Base-by-base conservation (phyloP, 2,113 vertebrate genomes). In the Physeter macrocephalus region DNA sequence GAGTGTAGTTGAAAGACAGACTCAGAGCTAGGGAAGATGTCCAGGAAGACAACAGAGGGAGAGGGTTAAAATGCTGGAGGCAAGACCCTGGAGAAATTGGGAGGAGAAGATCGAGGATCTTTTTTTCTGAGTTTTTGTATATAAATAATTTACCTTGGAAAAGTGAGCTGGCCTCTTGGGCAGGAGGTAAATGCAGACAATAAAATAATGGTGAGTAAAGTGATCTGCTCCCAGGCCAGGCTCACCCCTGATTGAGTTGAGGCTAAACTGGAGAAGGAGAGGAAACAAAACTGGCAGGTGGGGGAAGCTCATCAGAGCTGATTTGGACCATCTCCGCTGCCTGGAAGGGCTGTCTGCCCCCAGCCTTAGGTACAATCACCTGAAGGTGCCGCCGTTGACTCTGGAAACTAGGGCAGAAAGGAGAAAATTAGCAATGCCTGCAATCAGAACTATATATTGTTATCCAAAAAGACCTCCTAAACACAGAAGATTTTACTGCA, bases 141-240 rank as follows among this genome's bases (percentile, higher is more conserved):
- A 57, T 89, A 83, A 96, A 94, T 94, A 94, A 94, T 94, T 93
- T 57, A 96, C 31, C 25, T 10, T 25, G 49, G 92, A 64, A 90
- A 93, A 74, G 83, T 80, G 93, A 95, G 46, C 86, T 87, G 66
- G 82, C 72, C 66, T 86, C 72, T 91, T 43, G 83, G 83, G 87
- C 62, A 90, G 80, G 36, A 93, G 29, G 62, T 59, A 69, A 74
- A 75, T 59, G 46, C 72, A 62, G 86, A 90, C 59, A 74, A 92
- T 88, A 92, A 96, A 95, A 78, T 69, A 86, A 72, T 27, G 86
- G 67, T 25, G 64, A 90, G 52, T 52, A 67, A 82, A 82, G 62
- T 61, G 74, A 75, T 87, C 41, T 36, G 62, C 49, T 89, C 20
- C 74, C 46, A 74, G 66, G 11, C 46, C 54, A 87, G 94, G 67